These are phyloP conservation scores for Pimpla rufipes DNA, from an alignment of 2,888 invertebrate genomes.

Conservation along the genomic window DNA sequence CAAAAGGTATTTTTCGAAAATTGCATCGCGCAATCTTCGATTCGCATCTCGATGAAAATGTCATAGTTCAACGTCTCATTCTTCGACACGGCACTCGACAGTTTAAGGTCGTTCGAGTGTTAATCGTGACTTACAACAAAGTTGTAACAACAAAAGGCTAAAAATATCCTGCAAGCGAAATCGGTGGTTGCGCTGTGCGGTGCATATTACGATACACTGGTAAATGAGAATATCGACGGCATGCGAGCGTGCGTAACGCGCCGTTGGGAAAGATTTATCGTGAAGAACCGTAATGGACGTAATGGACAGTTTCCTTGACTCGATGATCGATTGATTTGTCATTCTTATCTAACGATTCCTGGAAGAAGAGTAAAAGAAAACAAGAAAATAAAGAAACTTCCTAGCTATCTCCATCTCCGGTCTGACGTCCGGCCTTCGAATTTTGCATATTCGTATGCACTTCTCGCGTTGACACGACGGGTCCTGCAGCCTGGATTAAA, in stretches of 20 bases:
- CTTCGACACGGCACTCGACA: slow-evolving; percentile 26
- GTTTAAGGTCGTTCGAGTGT: slow-evolving; percentile 37
- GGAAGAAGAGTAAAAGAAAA: slow-evolving; percentile 1
- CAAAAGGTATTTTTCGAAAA: neutral
- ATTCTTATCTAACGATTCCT: slow-evolving; percentile 46
- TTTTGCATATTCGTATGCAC: slow-evolving; percentile 9
- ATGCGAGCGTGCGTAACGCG: slow-evolving; percentile 47
- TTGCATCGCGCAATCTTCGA: neutral
- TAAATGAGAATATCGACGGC: slow-evolving; percentile 25
- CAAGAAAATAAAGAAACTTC: slow-evolving; percentile 16
- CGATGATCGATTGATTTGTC: slow-evolving; percentile 53
- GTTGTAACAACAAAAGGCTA: slow-evolving; percentile 26
- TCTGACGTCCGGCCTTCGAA: slow-evolving; percentile 49
- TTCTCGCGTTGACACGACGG: neutral
- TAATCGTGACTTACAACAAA: slow-evolving; percentile 34
- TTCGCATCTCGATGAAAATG: slow-evolving; percentile 3
- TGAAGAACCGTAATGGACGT: slow-evolving; percentile 23
- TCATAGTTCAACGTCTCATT: neutral
- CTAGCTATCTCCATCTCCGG: slow-evolving; percentile 7
- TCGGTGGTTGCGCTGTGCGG: neutral
- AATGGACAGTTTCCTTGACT: slow-evolving; percentile 56
- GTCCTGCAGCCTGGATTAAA: neutral
- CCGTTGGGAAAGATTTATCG: slow-evolving; percentile 48
- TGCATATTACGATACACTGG: slow-evolving; percentile 1
- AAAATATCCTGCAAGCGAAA: slow-evolving; percentile 42